Evolutionary conservation across 2,888 invertebrate genomes (phyloP).

Genomic region (Calliscelio sp.): DNA sequence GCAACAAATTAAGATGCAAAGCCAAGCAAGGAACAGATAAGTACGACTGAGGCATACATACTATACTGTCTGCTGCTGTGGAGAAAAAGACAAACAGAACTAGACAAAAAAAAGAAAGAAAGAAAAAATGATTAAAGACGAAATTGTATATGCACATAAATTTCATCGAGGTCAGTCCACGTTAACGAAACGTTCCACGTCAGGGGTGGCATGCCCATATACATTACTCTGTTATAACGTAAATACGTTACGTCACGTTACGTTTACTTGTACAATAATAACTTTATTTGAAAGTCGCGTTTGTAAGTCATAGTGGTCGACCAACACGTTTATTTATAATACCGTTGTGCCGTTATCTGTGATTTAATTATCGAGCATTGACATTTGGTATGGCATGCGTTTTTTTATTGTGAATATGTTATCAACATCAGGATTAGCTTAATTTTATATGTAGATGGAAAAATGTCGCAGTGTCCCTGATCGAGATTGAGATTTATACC

Average conservation of each 20-base stretch:
- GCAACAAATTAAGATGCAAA: constrained; percentile 63
- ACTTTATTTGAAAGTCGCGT: constrained; percentile 78
- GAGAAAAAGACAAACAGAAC: too few relatives aligned
- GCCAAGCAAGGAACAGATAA: constrained; percentile 56
- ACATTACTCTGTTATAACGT: constrained; percentile 32
- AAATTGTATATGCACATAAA: too few relatives aligned
- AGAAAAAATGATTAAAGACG: too few relatives aligned
- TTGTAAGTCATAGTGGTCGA: constrained; percentile 75
- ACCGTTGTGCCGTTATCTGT: constrained; percentile 81
- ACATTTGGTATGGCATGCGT: constrained; percentile 61
- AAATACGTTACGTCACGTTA: constrained; percentile 72
- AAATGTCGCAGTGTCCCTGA: background rate
- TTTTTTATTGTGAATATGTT: constrained; percentile 64
- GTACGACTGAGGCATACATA: constrained; percentile 61
- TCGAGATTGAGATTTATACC: too few relatives aligned
- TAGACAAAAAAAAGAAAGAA: too few relatives aligned
- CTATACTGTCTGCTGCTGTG: too few relatives aligned
- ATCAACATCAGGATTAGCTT: too few relatives aligned
- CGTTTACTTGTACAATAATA: constrained; percentile 82
- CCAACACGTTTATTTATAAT: constrained; percentile 76
- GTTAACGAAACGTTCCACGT: constrained; percentile 27
- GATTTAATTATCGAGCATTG: constrained; percentile 82
- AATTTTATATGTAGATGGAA: constrained; percentile 9
- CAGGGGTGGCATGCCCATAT: constrained; percentile 22
- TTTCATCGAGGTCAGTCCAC: constrained; percentile 41